Conservation (phyloP, 2,113 vertebrate species). For the Neomonachus schauinslandi region DNA sequence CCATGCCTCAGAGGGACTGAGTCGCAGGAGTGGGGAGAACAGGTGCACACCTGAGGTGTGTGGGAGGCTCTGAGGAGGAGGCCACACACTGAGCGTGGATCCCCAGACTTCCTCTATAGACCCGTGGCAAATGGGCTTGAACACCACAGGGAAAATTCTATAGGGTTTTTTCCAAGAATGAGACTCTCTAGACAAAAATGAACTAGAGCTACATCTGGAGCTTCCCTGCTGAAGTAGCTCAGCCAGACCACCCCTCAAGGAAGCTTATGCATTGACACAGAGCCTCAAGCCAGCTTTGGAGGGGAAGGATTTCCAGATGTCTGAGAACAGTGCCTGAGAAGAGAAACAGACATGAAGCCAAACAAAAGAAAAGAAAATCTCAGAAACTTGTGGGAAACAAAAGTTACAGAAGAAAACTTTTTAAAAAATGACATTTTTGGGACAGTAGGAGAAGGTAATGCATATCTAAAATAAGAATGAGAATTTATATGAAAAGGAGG, state of each 20-base stretch:
- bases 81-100: rapidly evolving
- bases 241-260: rapidly evolving
- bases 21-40: not conserved
- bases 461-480: not conserved
- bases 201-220: rapidly evolving
- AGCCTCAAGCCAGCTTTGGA: not conserved
- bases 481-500: not conserved
- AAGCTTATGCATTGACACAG: rapidly evolving
- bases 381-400: not conserved
- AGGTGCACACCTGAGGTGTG: rapidly evolving
- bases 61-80: rapidly evolving
- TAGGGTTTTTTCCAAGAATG: not conserved
- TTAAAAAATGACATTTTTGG: not conserved
- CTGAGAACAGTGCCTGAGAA: not conserved
- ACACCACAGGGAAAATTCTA: not conserved
- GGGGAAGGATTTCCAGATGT: not conserved
- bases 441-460: not conserved
- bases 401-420: not conserved
- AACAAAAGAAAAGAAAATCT: not conserved
- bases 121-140: not conserved
- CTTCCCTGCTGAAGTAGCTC: rapidly evolving
- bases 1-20: too few species aligned
- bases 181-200: not conserved
- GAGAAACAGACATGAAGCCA: not conserved
- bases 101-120: not conserved